Conservation (phyloP, 1,140 invertebrate species). For the Formica selysi region DNA sequence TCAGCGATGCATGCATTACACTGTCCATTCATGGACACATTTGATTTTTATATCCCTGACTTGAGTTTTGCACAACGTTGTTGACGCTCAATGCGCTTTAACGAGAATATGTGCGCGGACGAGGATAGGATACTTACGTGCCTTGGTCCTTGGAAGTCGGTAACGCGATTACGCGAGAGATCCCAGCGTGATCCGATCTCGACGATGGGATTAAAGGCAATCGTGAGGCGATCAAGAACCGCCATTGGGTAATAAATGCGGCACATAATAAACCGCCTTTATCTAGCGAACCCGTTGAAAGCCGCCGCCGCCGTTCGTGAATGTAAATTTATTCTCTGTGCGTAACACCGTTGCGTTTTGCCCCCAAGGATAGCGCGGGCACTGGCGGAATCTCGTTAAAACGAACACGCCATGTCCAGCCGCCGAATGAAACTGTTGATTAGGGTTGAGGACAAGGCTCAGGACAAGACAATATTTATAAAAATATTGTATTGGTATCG, state of each 20-base stretch:
- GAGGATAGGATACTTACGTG: slow-evolving; percentile 40
- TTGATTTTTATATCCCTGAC: slow-evolving; percentile 39
- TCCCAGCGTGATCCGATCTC: slow-evolving; percentile 43
- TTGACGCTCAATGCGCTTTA: slow-evolving; percentile 39
- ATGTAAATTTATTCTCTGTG: slow-evolving; percentile 58
- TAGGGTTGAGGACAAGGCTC: no score
- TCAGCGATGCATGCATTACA: not conserved
- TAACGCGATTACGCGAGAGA: slow-evolving; percentile 57
- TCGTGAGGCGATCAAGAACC: slow-evolving; percentile 47
- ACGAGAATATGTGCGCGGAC: slow-evolving; percentile 36
- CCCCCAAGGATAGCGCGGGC: slow-evolving; percentile 31
- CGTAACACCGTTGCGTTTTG: slow-evolving; percentile 48
- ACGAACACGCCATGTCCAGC: not conserved
- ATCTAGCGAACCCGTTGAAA: slow-evolving; percentile 53
- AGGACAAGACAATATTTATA: no score
- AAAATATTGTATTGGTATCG: no score
- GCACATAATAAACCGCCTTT: slow-evolving; percentile 52
- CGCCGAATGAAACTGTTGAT: slow-evolving; percentile 8
- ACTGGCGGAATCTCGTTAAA: slow-evolving; percentile 37
- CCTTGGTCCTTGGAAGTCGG: slow-evolving; percentile 21
- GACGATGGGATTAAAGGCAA: slow-evolving; percentile 55
- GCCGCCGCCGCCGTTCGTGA: slow-evolving; percentile 50
- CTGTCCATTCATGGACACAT: not conserved
- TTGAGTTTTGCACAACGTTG: slow-evolving; percentile 12
- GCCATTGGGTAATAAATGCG: slow-evolving; percentile 59